Base-by-base conservation (phyloP, 2,888 invertebrate species). In the Camptogramma bilineatum region DNA sequence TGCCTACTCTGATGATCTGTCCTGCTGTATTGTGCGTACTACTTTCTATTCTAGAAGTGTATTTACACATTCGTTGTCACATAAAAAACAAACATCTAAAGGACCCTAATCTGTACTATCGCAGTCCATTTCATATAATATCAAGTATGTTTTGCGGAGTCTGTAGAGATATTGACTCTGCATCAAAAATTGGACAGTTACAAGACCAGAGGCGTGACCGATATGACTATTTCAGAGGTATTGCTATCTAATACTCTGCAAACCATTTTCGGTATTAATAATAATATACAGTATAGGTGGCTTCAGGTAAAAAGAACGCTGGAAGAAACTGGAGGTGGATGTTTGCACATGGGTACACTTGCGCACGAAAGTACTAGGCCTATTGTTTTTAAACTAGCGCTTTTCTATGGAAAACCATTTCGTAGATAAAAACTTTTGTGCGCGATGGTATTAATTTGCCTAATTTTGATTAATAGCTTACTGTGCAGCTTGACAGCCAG, bases 31-130 rank as follows among this genome's bases (percentile, higher is more conserved):
- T 94, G 9, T 93, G 93, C 48, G 77, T 93, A 0, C 69, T 94
- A 24, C 80, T 95, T 24, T 88, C 93, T 52, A 61, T 94, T 0
- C 73, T 95, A 10, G 96, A 96, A 85, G 85, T 94, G 17, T 83
- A 91, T n/a, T 84, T 96, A 24, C 96, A 96, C 80, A 90, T 94
- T n/a, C 93, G 94, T 88, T 95, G 96, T 7, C 96, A 96, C 77
- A 94, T 94, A 70, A 95, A 95, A 76, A 96, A 96, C 77, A 94
- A 94, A 72, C 82, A 84, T 51, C 84, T 95, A 39, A 92, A 91
- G 74, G 91, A 95, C 71, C 85, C 93, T 10, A 89, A 91, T 55
- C 82, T 95, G 42, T 96, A 95, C 74, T 96, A 95, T 75, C 94
- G 95, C 50, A 96, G 96, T 73, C 96, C 96, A 0, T 93, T 96